phyloP scores from a whole-genome alignment of 2,888 invertebrate genomes.

The Folsomia candida region DNA sequence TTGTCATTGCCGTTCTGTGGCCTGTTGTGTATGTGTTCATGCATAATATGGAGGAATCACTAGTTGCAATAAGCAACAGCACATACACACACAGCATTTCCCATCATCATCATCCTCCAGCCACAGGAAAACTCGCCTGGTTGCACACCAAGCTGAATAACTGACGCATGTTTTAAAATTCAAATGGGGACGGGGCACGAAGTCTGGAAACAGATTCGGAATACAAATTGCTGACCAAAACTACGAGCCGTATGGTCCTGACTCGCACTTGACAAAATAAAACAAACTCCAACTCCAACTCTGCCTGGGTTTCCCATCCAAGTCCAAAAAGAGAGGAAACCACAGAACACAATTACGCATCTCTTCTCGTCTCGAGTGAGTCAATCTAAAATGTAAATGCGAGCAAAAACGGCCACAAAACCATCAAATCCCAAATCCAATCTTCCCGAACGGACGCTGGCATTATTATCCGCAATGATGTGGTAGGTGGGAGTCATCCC shows the following conservation, averaged over 20 bases:
- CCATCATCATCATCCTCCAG: no score
- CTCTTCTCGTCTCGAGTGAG: neutral
- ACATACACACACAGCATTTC: no score
- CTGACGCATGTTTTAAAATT: constrained; percentile 6
- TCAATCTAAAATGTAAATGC: constrained; percentile 2
- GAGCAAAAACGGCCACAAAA: neutral
- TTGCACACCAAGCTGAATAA: neutral
- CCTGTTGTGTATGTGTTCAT: no score
- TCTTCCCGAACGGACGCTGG: neutral
- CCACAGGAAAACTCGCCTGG: neutral
- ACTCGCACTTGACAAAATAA: neutral
- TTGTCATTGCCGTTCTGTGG: neutral
- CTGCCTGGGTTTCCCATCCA: no score
- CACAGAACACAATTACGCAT: constrained; percentile 5
- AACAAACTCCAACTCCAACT: no score
- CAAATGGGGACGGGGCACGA: neutral
- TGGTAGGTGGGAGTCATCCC: no score
- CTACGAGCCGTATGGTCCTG: neutral
- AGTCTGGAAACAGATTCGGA: neutral
- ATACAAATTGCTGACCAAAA: constrained; percentile 8
- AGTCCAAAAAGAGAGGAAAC: neutral
- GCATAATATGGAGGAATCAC: no score
- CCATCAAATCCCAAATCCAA: neutral
- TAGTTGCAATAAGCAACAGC: no score
- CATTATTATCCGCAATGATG: no score